Percentiles rank a stretch among this genome's conserved stretches.
Evolutionary conservation across 2,113 vertebrate species (phyloP).

Genomic region (Perca flavescens): DNA sequence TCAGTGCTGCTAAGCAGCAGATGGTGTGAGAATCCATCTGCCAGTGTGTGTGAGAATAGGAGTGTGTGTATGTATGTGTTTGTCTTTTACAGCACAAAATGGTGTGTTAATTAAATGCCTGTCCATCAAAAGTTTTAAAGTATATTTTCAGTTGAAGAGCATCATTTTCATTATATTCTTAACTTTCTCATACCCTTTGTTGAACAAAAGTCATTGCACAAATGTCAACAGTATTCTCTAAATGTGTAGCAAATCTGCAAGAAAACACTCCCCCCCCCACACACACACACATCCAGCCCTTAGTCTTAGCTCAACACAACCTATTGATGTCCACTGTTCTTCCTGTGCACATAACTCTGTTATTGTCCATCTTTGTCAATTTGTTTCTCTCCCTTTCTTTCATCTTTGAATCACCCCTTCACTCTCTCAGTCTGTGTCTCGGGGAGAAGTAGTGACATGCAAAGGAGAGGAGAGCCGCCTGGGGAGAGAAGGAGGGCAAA

Average conservation of each 20-base stretch:
- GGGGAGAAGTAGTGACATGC: constrained; percentile 82
- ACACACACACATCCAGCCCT: constrained; percentile 26
- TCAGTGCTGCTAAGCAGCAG: constrained; percentile 62
- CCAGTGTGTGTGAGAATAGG: constrained; percentile 50
- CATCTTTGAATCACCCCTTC: constrained; percentile 74
- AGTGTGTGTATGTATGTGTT: constrained; percentile 48
- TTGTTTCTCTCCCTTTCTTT: constrained; percentile 62
- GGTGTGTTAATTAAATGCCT: constrained; percentile 66
- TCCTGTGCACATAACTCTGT: constrained; percentile 66
- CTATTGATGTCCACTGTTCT: constrained; percentile 67
- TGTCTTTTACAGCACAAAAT: constrained; percentile 70
- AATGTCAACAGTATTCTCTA: constrained; percentile 40
- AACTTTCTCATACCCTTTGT: constrained; percentile 19
- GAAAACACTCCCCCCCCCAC: constrained; percentile 14
- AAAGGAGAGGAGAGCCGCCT: constrained; percentile 83
- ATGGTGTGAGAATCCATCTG: constrained; percentile 72
- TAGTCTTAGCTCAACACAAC: constrained; percentile 43
- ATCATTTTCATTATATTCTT: constrained; percentile 43
- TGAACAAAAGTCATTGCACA: constrained; percentile 31
- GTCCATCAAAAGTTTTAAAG: constrained; percentile 62
- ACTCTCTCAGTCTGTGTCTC: constrained; percentile 80
- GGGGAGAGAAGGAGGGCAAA: constrained; percentile 78
- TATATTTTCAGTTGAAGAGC: constrained; percentile 50
- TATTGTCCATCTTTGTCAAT: constrained; percentile 71
- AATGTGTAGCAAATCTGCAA: constrained; percentile 40